Evolutionary conservation across 2,888 invertebrate genomes (phyloP).

Genomic region (Cataglyphis cursor): DNA sequence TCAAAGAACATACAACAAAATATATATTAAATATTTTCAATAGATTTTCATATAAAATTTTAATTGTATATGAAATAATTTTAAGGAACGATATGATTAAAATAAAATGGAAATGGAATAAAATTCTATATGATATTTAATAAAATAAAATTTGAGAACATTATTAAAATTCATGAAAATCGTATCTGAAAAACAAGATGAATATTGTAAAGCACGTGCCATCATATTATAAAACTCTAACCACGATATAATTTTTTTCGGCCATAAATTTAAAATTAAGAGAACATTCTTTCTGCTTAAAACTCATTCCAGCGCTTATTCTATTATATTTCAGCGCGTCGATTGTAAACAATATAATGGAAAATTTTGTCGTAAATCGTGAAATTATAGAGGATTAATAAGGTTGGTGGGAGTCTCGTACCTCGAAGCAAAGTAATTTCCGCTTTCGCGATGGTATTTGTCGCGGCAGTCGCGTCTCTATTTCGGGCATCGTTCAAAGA

Average conservation of each 20-base stretch:
- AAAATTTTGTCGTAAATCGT: neutral
- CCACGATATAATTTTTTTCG: neutral
- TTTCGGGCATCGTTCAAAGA: slow-evolving; percentile 38
- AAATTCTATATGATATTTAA: neutral
- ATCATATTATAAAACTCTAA: neutral
- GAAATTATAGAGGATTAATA: slow-evolving; percentile 24
- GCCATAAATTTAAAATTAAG: slow-evolving; percentile 19
- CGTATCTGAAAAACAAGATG: neutral
- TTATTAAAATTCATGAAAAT: neutral
- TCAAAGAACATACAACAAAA: neutral
- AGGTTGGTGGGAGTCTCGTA: neutral
- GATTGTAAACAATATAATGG: neutral
- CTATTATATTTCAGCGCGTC: neutral
- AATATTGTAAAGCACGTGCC: neutral
- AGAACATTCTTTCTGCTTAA: neutral
- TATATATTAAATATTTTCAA: neutral
- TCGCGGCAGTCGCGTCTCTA: neutral
- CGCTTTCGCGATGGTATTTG: neutral
- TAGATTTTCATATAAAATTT: neutral
- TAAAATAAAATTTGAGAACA: neutral
- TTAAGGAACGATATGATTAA: neutral
- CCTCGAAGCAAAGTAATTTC: slow-evolving; percentile 6
- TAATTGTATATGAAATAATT: no score
- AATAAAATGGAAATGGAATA: neutral
- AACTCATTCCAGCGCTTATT: neutral